Evolutionary conservation across 2,888 invertebrate species (phyloP).

Genomic region (Lasioglossum lativentre): DNA sequence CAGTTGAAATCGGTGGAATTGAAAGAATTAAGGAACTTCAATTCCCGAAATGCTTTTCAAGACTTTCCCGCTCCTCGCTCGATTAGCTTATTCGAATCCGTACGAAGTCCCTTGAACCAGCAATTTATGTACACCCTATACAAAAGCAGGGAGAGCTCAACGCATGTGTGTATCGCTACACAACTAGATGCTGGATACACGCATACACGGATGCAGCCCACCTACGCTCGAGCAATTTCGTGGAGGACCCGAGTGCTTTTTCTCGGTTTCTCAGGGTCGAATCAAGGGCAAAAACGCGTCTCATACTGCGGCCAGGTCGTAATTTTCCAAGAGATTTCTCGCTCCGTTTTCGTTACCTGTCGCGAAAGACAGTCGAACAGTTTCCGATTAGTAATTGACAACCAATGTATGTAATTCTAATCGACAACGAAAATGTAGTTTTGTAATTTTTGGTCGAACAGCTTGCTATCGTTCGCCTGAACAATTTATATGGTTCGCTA

Average conservation of each 20-base stretch:
- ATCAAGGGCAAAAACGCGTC: slow-evolving; percentile 61
- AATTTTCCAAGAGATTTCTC: slow-evolving; percentile 65
- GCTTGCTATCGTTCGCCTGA: not conserved
- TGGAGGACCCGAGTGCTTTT: slow-evolving; percentile 43
- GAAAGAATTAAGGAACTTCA: not conserved
- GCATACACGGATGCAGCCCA: not conserved
- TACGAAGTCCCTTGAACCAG: not conserved
- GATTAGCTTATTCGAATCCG: not conserved
- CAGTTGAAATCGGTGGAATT: not conserved
- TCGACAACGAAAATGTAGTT: not conserved
- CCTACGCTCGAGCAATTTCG: slow-evolving; percentile 59
- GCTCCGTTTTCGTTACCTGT: slow-evolving; percentile 41
- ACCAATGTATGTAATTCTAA: too few species aligned
- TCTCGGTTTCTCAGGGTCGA: slow-evolving; percentile 59
- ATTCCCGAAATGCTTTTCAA: not conserved
- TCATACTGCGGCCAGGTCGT: slow-evolving; percentile 63
- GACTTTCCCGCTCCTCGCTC: not conserved
- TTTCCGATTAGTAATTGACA: slow-evolving; percentile 7
- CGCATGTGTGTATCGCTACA: not conserved
- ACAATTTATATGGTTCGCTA: not conserved
- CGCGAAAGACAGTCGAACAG: not conserved
- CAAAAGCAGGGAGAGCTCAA: not conserved
- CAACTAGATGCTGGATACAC: not conserved
- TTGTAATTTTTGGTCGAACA: not conserved
- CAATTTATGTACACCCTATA: slow-evolving; percentile 13